phyloP scores from a whole-genome alignment of 2,797 vertebrate genomes.

The Manis javanica region DNA sequence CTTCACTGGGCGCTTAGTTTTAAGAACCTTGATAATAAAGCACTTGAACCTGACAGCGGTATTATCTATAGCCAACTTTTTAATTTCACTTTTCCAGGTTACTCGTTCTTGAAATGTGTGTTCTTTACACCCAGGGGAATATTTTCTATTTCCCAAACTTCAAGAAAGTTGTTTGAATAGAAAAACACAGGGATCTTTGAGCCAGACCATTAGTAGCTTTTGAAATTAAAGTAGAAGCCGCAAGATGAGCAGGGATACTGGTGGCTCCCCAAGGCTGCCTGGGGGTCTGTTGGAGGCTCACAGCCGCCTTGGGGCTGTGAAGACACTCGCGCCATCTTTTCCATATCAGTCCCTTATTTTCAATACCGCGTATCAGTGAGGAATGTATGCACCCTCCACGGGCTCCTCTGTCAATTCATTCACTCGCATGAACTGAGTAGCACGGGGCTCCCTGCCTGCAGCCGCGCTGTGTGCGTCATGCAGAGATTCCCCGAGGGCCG shows the following conservation, averaged over 20 bases:
- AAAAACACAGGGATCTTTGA: neutral
- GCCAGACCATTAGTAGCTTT: neutral
- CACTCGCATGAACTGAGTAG: neutral
- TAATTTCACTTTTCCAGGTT: conserved; percentile 30
- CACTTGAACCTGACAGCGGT: neutral
- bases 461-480: accelerated
- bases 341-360: neutral
- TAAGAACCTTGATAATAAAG: neutral
- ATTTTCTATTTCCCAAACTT: conserved; percentile 40
- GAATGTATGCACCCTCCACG: accelerated
- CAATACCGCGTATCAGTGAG: accelerated
- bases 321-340: accelerated
- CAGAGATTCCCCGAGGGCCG: neutral
- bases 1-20: neutral
- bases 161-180: neutral
- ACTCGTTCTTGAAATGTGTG: conserved; percentile 1
- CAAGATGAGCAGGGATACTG: accelerated
- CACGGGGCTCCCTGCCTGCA: accelerated
- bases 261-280: neutral
- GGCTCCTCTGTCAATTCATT: too few relatives aligned
- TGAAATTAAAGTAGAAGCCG: neutral
- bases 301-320: neutral
- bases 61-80: conserved; percentile 22
- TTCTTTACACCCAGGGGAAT: neutral
- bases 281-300: accelerated